Conservation (phyloP, 2,888 invertebrate species). For the Pachycephus smyrnensis region DNA sequence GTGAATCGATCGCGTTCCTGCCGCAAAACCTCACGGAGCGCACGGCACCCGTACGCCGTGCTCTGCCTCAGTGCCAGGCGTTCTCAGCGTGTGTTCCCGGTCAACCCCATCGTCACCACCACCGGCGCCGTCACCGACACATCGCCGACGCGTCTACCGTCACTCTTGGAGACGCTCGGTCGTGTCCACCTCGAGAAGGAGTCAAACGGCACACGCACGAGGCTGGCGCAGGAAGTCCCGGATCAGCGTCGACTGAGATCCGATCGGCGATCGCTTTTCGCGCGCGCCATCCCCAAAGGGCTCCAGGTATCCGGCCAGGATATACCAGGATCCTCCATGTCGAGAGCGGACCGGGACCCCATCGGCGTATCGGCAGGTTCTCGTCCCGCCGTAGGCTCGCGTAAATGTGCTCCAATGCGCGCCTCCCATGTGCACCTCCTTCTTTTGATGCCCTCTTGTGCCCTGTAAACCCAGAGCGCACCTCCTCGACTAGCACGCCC, state of each 20-base stretch:
- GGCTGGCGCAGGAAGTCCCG: not conserved
- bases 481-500: conserved; percentile 31
- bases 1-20: conserved; percentile 51
- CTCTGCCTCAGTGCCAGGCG: not conserved
- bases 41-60: conserved; percentile 26
- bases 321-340: conserved; percentile 35
- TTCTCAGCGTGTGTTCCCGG: conserved; percentile 1
- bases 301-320: not conserved
- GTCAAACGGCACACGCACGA: conserved; percentile 4
- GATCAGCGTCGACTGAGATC: not conserved
- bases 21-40: conserved; percentile 22
- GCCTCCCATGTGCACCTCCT: conserved; percentile 42
- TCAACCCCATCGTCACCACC: conserved; percentile 1
- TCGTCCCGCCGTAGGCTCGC: conserved; percentile 33
- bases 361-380: conserved; percentile 42
- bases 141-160: not conserved
- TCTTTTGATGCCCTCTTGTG: conserved; percentile 31
- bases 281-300: not conserved
- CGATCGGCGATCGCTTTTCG: not conserved
- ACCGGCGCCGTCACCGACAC: not conserved
- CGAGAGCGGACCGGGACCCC: conserved; percentile 48
- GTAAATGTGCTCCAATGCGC: conserved; percentile 49
- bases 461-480: conserved; percentile 46
- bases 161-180: not conserved
- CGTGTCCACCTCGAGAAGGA: conserved; percentile 1